Conservation (phyloP, 2,888 invertebrate species). For the Athripsodes cinereus region DNA sequence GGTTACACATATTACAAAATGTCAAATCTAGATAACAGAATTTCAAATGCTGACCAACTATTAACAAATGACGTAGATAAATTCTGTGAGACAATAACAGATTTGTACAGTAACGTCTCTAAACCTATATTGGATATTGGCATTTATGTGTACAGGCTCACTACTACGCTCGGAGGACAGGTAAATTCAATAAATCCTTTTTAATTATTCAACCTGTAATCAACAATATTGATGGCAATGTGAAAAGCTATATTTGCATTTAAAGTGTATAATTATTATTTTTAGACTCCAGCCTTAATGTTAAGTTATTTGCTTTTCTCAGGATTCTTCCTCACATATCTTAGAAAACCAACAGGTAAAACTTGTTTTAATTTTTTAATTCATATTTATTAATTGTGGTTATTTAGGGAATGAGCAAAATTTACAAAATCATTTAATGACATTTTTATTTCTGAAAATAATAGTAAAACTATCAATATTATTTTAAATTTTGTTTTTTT, state of each 20-base stretch:
- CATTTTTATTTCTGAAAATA: too few species aligned
- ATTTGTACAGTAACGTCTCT: conserved; percentile 92
- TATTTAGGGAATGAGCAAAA: too few species aligned
- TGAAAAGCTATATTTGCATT: background rate
- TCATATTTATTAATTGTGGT: too few species aligned
- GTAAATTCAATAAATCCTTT: too few species aligned
- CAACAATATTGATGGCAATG: too few species aligned
- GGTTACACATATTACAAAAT: conserved; percentile 96
- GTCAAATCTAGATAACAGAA: conserved; percentile 89
- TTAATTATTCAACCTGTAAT: too few species aligned
- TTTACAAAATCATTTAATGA: too few species aligned
- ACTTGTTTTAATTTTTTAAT: too few species aligned
- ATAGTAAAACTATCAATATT: too few species aligned
- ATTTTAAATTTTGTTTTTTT: too few species aligned
- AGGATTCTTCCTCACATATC: conserved; percentile 78
- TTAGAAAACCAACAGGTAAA: conserved; percentile 78
- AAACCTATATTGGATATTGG: conserved; percentile 94
- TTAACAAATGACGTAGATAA: conserved; percentile 95
- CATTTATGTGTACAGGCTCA: conserved; percentile 87
- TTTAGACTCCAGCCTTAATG: conserved; percentile 83
- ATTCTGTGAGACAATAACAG: conserved; percentile 93
- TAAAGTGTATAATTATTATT: conserved; percentile 28
- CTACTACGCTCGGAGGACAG: conserved; percentile 76
- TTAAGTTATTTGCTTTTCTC: conserved; percentile 82
- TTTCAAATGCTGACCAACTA: conserved; percentile 93